Base-by-base conservation (phyloP, 1,140 invertebrate genomes). In the Metopolophium dirhodum region DNA sequence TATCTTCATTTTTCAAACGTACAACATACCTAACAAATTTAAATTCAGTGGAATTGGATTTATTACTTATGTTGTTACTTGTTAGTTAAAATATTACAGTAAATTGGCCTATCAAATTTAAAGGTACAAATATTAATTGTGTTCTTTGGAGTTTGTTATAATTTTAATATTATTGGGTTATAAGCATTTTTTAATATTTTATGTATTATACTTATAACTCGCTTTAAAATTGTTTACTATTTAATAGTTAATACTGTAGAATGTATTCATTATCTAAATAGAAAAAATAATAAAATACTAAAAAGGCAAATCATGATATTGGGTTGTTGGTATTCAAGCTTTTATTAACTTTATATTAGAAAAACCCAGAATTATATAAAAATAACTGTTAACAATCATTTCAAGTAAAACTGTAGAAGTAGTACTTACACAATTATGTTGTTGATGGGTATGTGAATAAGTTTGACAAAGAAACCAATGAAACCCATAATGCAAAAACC, bases 401-500 rank as follows among this genome's bases (percentile, higher is more conserved):
- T 14, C 0, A 68, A 68, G 9, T 51, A 49, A 14, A 49, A 49
- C 0, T 49, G 11, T 18, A 14, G 22, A 77, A 11, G n/a, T 77
- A 35, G 18, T 94, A 96, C 96, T 96, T 96, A 96, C 96, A 99
- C 99, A 96, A 99, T 99, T 95, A 99, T 99, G 96, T 99, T 99
- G 96, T 99, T 99, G 96, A 99, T 99, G 94, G 99, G 99, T 95
- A 99, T 99, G 96, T 99, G 99, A 95, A 99, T 99, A 92, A 99
- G 96, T 96, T 99, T 99, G 14, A 99, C 99, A 95, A 99, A 99
- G 96, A 99, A 99, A 94, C 99, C 99, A 95, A 99, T 99, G 95
- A 99, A 99, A 88, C 99, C 99, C 99, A 99, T 99, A 95, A 99
- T 99, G 95, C 98, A 99, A 96, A 99, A 99, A 90, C 99, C 99